These are phyloP conservation scores for Gallinago undulata DNA, from an alignment of 2,113 vertebrate genomes.

Conservation along the genomic window DNA sequence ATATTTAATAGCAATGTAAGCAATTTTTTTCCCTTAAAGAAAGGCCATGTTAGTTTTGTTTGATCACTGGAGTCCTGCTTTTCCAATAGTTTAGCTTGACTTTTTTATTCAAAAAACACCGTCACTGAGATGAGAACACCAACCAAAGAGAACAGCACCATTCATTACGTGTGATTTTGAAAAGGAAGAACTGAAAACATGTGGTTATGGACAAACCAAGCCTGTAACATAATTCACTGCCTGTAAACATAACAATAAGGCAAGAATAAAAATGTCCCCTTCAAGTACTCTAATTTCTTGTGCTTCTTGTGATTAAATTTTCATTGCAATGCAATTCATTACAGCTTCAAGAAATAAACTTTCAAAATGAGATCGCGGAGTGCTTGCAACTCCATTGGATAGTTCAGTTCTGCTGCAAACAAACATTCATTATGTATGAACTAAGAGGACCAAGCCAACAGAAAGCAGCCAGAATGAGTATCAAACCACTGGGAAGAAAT, in stretches of 20 bases:
- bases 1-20: neutral
- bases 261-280: neutral
- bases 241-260: neutral
- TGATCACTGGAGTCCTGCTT: neutral
- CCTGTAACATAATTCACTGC: neutral
- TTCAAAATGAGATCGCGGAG: neutral
- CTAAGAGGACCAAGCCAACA: neutral
- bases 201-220: neutral
- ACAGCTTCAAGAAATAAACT: neutral
- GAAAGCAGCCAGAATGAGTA: neutral
- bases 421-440: neutral
- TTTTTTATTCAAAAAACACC: neutral
- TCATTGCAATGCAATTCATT: neutral
- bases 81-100: neutral
- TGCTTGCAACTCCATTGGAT: neutral
- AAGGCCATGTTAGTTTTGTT: neutral
- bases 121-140: neutral
- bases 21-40: neutral
- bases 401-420: neutral
- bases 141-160: neutral
- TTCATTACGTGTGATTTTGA: accelerated
- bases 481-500: neutral
- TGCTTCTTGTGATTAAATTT: neutral
- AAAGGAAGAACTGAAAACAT: neutral
- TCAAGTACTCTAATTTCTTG: neutral